Base-by-base conservation (phyloP, 2,113 vertebrate genomes). In the Sula dactylatra region DNA sequence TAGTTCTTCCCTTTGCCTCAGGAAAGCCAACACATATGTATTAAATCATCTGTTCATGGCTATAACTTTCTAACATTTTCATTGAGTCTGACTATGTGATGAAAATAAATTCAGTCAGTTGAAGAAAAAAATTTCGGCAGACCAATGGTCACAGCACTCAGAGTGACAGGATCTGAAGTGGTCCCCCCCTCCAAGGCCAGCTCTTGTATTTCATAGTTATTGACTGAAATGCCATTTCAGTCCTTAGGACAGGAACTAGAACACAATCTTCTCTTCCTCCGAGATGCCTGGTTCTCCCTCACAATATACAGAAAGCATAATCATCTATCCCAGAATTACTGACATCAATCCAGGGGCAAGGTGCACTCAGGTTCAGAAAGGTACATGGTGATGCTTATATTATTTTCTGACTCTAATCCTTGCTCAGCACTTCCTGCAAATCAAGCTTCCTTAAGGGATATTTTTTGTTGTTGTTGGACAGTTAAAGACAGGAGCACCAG, bases 341-440 rank as follows among this genome's bases (percentile, higher is more conserved):
- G 27, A 64, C 40, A 61, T 40, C 56, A 36, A 7, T 11, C 27
- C 24, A 61, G 62, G 5, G 36, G 7, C 50, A 47, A 72, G 36
- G 71, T 18, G 29, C 58, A 40, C 21, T 32, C 13, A 3, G 56
- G 84, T 44, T 89, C 87, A 89, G 10, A 87, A 79, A 85, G 45
- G 50, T 40, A 40, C 24, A 2, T 6, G 19, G 32, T 29, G 16
- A 45, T 59, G 47, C 70, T 62, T 11, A 32, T 55, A 67, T 82
- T 84, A 69, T 76, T 79, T 91, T 79, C 59, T 56, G 6, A 74
- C 62, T 70, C 69, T 47, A 34, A 50, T 5, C 52, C 73, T 82
- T 55, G 49, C 56, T 96, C 82, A 95, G 87, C 82, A 88, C 58
- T 93, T 93, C 82, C 44, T 62, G 67, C 45, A 83, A 70, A 77